Conservation (phyloP, 2,113 vertebrate species). For the Prolemur simus region DNA sequence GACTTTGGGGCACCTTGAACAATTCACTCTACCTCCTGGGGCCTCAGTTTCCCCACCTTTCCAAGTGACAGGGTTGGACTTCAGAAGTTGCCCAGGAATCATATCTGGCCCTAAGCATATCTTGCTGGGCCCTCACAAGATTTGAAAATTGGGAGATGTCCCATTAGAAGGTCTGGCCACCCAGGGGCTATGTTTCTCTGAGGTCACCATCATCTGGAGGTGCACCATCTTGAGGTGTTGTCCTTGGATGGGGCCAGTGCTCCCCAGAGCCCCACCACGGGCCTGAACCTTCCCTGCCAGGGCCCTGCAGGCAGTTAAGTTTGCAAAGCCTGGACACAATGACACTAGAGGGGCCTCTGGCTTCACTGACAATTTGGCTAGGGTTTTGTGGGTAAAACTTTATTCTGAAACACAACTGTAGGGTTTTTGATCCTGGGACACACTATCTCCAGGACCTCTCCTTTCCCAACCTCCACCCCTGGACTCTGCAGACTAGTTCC, state of each 20-base stretch:
- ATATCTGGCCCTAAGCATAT: neutral
- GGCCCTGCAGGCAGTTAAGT: neutral
- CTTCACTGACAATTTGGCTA: neutral
- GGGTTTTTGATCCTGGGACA: neutral
- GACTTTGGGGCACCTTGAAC: neutral
- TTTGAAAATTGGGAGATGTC: neutral
- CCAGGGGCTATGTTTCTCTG: neutral
- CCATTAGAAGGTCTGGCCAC: neutral
- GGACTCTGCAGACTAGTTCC: neutral
- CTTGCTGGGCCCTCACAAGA: neutral
- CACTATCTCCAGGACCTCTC: neutral
- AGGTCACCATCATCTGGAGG: neutral
- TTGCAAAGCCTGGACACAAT: neutral
- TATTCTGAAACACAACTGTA: conserved; percentile 5
- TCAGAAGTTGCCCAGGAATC: neutral
- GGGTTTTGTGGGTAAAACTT: neutral
- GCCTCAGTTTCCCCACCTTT: neutral
- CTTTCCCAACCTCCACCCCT: neutral
- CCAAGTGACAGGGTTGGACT: neutral
- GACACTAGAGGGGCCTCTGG: neutral
- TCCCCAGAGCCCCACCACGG: rapidly evolving
- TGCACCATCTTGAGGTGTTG: neutral
- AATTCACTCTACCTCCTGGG: neutral
- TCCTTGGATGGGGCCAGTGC: rapidly evolving
- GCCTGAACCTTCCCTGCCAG: neutral